These are phyloP conservation scores for Megaceryle alcyon DNA, from an alignment of 2,797 vertebrate species.

Conservation along the genomic window DNA sequence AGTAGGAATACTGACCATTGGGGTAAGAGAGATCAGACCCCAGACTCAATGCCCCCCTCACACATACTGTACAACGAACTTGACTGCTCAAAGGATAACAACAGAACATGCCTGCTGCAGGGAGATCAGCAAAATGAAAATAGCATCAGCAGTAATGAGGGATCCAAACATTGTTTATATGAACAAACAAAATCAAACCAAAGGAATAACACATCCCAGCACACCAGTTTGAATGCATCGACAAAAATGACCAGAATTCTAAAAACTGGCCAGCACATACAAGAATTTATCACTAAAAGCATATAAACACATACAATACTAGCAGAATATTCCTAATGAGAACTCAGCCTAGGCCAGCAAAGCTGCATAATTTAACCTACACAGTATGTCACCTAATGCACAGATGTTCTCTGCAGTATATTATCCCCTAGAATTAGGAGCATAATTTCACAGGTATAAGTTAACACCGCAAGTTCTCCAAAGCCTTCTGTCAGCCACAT, in stretches of 20 bases:
- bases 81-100: background rate
- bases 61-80: background rate
- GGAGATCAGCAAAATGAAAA: background rate
- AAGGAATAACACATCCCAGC: background rate
- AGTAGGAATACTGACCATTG: background rate
- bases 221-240: background rate
- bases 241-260: background rate
- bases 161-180: background rate
- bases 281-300: background rate
- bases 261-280: accelerated
- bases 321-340: background rate
- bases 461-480: background rate
- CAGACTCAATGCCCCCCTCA: background rate
- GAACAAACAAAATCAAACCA: background rate
- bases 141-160: background rate
- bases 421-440: background rate
- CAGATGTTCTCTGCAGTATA: background rate
- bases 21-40: background rate
- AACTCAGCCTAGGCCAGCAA: background rate
- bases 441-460: background rate
- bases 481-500: background rate
- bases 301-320: background rate
- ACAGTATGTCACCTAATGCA: background rate
- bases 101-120: background rate
- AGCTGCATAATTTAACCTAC: background rate